Evolutionary conservation across 2,888 invertebrate genomes (phyloP), one percentile per base, ranked within the genome.

Genomic region (Melieria crassipennis): DNA sequence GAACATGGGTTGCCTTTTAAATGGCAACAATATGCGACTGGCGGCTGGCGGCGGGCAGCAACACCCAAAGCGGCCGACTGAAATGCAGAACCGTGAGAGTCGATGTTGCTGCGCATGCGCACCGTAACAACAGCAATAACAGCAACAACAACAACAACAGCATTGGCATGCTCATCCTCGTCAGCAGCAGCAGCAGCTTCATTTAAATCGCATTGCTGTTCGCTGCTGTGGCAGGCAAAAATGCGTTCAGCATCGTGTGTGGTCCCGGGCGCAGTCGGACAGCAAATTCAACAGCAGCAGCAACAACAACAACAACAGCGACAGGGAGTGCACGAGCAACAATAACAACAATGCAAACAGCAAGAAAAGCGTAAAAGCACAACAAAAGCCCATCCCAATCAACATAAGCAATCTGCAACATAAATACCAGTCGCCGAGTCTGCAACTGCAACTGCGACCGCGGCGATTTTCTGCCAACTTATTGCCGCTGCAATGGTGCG

Each of bases 201-300:
- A 67, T 67, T 67, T 67, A 67, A 61, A 67, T 67, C 67, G 67
- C 67, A 61, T 67, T 67, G 48, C 60, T 30, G 2, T 30, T 30
- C 30, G 30, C 30, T 60, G 60, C 48, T 60, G 30, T 60, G 57
- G 67, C 67, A 13, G 67, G 67, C 52, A 61, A 61, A 67, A 67
- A 67, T 61, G 67, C 67, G 60, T 67, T 67, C 60, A 67, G 46
- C 76, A 71, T 74, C 76, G 76, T 76, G 76, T 76, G 76, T 76
- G 76, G 76, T 76, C 76, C 82, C 58, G 58, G 42, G 7, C 68
- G 69, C 71, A 66, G 69, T 71, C 50, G 55, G 57, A 56, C 30
- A 48, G 42, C 56, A 57, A 42, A 42, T 7, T 11, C 52, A 58
- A 63, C 61, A 55, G 46, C 67, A 42, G 30, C 58, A 70, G n/a